These are phyloP conservation scores for Montipora capricornis DNA, from an alignment of 64 coral and sea anemone genomes.

Conservation along the genomic window DNA sequence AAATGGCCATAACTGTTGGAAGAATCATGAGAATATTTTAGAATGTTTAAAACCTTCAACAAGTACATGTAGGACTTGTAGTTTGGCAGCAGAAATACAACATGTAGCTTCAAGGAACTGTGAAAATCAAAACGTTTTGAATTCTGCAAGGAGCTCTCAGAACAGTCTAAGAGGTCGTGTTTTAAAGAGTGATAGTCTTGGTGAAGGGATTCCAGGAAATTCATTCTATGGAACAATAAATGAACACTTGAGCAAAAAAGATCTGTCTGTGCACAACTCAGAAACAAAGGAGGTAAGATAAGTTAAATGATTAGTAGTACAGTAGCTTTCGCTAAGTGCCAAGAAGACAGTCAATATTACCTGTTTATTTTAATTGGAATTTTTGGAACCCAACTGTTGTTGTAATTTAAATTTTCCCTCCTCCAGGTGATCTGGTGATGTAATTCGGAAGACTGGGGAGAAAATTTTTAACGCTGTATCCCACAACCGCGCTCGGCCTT, in stretches of 20 bases:
- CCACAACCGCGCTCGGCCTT: no score
- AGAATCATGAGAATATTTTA: constrained; percentile 9
- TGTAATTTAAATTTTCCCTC: no score
- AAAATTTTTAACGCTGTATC: no score
- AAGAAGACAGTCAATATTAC: no score
- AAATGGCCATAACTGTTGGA: constrained; percentile 5
- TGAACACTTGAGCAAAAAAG: not conserved
- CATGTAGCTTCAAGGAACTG: not conserved
- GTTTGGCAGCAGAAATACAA: not conserved
- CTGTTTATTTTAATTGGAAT: no score
- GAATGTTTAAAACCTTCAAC: constrained; percentile 36
- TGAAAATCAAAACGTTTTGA: constrained; percentile 16
- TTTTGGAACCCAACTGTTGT: no score
- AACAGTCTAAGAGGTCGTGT: not conserved
- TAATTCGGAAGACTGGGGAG: no score
- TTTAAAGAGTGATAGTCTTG: constrained; percentile 3
- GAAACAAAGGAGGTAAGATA: not conserved
- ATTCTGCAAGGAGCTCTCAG: not conserved
- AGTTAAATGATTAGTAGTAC: not conserved
- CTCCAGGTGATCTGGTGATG: no score
- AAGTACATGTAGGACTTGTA: constrained; percentile 33
- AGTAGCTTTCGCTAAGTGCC: no score
- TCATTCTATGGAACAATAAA: not conserved
- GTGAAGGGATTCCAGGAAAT: not conserved
- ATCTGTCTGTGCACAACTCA: not conserved